Percentiles rank a stretch among this genome's conserved stretches.
Evolutionary conservation across 2,888 invertebrate species (phyloP).

Genomic region (Unio pictorum): DNA sequence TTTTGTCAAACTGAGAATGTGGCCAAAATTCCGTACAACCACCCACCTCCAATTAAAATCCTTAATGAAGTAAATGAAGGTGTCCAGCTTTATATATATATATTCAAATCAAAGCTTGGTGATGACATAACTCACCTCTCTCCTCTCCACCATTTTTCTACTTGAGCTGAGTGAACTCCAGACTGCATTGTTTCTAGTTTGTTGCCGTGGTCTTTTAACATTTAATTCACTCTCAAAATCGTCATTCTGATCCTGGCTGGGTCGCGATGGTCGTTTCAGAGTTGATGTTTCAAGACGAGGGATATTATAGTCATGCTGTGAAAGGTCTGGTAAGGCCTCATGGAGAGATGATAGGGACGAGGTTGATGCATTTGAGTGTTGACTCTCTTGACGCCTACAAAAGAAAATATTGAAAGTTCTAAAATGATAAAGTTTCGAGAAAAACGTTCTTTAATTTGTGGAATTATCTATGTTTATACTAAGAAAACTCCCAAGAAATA

Average conservation of each 20-base stretch:
- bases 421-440: too few relatives aligned
- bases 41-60: too few relatives aligned
- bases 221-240: conserved; percentile 16
- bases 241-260: conserved; percentile 19
- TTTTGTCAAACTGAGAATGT: too few relatives aligned
- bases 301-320: conserved; percentile 37
- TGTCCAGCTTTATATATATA: too few relatives aligned
- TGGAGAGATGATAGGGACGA: conserved; percentile 49
- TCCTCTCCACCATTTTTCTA: conserved; percentile 9
- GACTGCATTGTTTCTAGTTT: conserved; percentile 45
- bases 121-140: not conserved
- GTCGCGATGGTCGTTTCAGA: conserved; percentile 36
- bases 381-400: conserved; percentile 58
- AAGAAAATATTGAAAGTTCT: not conserved
- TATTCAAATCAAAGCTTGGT: too few relatives aligned
- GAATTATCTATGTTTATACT: too few relatives aligned
- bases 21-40: too few relatives aligned
- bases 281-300: conserved; percentile 43
- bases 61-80: too few relatives aligned
- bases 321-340: conserved; percentile 53
- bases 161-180: conserved; percentile 54
- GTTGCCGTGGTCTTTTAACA: conserved; percentile 26
- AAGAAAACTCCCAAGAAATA: too few relatives aligned
- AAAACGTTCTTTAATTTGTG: too few relatives aligned
- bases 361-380: conserved; percentile 55